Conservation (phyloP, 2,888 invertebrate genomes). For the Caradrina clavipalpis region DNA sequence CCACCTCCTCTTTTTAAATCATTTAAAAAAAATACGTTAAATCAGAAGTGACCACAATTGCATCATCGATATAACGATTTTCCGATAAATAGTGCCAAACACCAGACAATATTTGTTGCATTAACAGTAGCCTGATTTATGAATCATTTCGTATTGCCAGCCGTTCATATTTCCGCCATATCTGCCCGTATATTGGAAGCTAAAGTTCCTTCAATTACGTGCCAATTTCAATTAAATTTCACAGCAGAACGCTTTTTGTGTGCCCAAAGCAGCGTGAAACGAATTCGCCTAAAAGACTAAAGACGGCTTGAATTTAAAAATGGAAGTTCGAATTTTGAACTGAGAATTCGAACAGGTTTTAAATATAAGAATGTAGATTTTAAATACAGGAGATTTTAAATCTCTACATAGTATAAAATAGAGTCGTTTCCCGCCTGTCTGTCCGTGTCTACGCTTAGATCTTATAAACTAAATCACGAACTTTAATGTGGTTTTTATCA, state of each 20-base stretch:
- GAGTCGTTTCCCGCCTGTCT: too few species aligned
- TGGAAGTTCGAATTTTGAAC: neutral
- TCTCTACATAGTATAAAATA: too few species aligned
- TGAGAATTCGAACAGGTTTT: too few species aligned
- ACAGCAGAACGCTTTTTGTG: conserved; percentile 52
- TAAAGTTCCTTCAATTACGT: conserved; percentile 44
- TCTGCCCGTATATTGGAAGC: conserved; percentile 34
- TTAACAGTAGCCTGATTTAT: neutral
- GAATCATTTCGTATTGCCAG: conserved; percentile 19
- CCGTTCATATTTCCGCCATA: conserved; percentile 14
- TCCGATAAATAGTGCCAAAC: neutral
- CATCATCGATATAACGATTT: neutral
- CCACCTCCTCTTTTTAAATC: too few species aligned
- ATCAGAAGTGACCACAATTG: neutral
- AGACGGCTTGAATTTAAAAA: conserved; percentile 25
- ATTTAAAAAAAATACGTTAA: neutral
- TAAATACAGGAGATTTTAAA: too few species aligned
- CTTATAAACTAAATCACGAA: too few species aligned
- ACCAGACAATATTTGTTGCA: conserved; percentile 1
- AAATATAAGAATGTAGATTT: too few species aligned
- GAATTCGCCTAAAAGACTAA: conserved; percentile 25
- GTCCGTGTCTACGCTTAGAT: too few species aligned
- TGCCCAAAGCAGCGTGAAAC: conserved; percentile 42
- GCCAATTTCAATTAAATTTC: conserved; percentile 48
- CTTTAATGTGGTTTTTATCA: too few species aligned